Percentiles rank a stretch among this genome's conserved stretches.
These are phyloP conservation scores for Rhincodon typus DNA, from an alignment of 2,797 vertebrate species.

Conservation along the genomic window DNA sequence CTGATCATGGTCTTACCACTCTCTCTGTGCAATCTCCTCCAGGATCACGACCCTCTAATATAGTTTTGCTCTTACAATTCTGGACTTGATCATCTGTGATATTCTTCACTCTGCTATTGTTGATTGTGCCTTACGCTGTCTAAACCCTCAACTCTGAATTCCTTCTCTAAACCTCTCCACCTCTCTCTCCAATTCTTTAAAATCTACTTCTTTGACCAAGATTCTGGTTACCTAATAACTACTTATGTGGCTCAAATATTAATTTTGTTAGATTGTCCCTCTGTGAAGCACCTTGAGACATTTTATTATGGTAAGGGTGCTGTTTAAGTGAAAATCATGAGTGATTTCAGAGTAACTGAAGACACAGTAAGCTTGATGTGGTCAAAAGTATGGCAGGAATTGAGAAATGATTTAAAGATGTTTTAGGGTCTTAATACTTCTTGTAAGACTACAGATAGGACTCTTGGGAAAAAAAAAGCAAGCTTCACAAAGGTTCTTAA, in stretches of 20 bases:
- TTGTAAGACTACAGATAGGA: neutral
- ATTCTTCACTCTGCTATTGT: neutral
- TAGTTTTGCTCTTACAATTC: neutral
- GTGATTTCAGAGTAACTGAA: neutral
- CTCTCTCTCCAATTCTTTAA: neutral
- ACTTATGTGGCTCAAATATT: neutral
- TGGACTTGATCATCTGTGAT: neutral
- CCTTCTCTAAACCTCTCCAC: neutral
- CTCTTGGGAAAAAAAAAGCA: neutral
- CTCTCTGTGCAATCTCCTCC: neutral
- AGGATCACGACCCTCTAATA: neutral
- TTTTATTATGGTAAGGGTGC: neutral
- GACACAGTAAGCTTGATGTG: neutral
- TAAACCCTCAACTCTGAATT: neutral
- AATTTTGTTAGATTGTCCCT: neutral
- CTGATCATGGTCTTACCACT: neutral
- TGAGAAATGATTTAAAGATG: neutral
- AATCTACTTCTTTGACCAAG: neutral
- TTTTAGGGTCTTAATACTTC: conserved; percentile 8
- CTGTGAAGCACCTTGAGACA: neutral
- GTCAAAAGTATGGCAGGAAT: neutral
- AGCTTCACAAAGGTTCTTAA: neutral
- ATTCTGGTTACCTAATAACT: neutral
- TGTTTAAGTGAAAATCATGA: neutral
- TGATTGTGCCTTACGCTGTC: neutral